Conservation (phyloP, 2,888 invertebrate species). For the Idaea aversata region DNA sequence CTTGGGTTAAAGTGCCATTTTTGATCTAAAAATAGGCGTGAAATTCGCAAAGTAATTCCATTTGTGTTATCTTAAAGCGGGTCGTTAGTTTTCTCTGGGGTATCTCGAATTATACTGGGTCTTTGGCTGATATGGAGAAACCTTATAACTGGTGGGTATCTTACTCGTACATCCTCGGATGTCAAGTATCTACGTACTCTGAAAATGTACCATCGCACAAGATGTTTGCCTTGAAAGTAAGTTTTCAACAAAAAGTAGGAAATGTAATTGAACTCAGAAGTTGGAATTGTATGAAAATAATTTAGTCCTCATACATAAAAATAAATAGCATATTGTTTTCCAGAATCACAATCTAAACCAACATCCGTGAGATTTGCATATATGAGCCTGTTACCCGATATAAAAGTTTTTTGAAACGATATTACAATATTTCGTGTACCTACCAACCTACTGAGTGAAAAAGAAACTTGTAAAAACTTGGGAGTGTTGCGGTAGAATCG, state of each 20-base stretch:
- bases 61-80: slow-evolving; percentile 27
- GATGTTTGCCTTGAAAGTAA: too few species aligned
- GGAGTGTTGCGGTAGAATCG: slow-evolving; percentile 16
- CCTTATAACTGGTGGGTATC: too few species aligned
- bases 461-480: slow-evolving; percentile 16
- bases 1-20: slow-evolving; percentile 24
- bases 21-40: slow-evolving; percentile 26
- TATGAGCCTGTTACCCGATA: slow-evolving; percentile 11
- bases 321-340: neutral
- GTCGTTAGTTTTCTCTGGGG: slow-evolving; percentile 19
- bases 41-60: slow-evolving; percentile 23
- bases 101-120: neutral
- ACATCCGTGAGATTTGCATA: neutral
- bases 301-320: neutral
- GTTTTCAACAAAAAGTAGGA: too few species aligned
- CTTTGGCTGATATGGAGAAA: neutral
- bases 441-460: slow-evolving; percentile 16
- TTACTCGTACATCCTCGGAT: too few species aligned
- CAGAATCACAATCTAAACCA: neutral
- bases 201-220: too few species aligned
- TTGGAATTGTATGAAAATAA: too few species aligned
- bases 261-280: too few species aligned
- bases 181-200: too few species aligned
- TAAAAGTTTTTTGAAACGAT: slow-evolving; percentile 27
- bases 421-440: slow-evolving; percentile 25